These are phyloP conservation scores for Gryllus bimaculatus DNA, from an alignment of 1,140 invertebrate species.

Conservation along the genomic window DNA sequence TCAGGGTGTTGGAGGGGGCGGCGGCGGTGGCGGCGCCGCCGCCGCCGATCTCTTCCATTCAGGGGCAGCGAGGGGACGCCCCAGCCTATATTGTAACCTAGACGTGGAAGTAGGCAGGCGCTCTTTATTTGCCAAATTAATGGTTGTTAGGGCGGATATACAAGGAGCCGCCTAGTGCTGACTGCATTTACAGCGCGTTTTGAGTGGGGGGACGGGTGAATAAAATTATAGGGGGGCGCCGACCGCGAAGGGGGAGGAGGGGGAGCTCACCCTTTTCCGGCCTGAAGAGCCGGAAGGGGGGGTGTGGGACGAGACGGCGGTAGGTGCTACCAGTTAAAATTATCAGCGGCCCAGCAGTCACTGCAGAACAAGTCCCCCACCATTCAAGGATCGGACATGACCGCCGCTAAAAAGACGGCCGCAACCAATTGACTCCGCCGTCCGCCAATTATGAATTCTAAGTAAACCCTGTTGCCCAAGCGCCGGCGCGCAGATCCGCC, in stretches of 20 bases:
- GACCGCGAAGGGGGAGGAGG: background rate
- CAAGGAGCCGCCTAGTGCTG: background rate
- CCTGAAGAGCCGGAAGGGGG: background rate
- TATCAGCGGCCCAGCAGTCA: background rate
- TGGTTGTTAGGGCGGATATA: constrained; percentile 3
- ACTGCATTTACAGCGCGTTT: constrained; percentile 3
- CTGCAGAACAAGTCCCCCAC: background rate
- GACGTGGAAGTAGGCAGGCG: background rate
- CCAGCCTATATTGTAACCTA: background rate
- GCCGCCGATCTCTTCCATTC: background rate
- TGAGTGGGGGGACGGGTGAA: background rate
- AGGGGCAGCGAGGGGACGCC: background rate
- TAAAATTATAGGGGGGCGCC: background rate
- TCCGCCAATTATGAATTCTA: background rate
- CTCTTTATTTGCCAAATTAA: background rate
- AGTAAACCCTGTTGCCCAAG: background rate
- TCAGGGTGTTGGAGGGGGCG: too few relatives aligned
- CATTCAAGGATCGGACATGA: background rate
- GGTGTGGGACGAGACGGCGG: background rate
- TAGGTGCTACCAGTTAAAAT: background rate
- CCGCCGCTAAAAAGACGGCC: background rate
- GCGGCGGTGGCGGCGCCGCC: too few relatives aligned
- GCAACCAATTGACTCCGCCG: background rate
- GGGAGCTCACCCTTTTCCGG: background rate
- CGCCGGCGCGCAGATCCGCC: too few relatives aligned